Evolutionary conservation across 2,113 vertebrate genomes (phyloP).

Genomic region (Grus americana): DNA sequence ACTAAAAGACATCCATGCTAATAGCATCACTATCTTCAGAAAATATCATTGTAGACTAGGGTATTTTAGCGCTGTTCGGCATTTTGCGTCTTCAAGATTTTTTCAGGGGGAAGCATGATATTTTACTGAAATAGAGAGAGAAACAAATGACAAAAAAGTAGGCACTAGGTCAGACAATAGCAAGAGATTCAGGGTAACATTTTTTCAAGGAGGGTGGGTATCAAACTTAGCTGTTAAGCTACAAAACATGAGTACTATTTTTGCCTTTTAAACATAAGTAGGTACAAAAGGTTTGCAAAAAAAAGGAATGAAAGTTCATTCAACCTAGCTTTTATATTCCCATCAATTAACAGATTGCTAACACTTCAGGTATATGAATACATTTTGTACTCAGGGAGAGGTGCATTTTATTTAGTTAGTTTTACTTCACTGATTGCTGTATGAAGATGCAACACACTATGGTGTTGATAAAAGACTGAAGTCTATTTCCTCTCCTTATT

Average conservation of each 20-base stretch:
- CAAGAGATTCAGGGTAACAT: neutral
- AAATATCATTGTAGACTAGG: neutral
- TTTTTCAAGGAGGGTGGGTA: neutral
- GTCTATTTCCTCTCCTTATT: neutral
- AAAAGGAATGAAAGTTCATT: neutral
- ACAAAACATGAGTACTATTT: neutral
- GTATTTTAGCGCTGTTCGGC: neutral
- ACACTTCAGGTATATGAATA: neutral
- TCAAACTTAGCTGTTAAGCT: neutral
- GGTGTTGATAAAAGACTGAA: neutral
- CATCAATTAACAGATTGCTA: neutral
- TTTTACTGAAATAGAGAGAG: neutral
- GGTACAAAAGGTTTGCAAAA: neutral
- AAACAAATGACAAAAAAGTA: neutral
- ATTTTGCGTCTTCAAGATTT: neutral
- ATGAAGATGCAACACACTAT: neutral
- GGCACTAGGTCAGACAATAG: neutral
- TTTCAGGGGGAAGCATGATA: neutral
- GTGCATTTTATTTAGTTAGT: neutral
- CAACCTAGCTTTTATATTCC: neutral
- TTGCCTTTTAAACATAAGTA: neutral
- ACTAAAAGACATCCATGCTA: neutral
- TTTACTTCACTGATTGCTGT: neutral
- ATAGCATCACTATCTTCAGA: neutral
- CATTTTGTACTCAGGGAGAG: neutral